A percentile compares a stretch with the other conserved stretches of the same genome.
Evolutionary conservation across 2,113 vertebrate species (phyloP).

Genomic region (Chloropsis hardwickii): DNA sequence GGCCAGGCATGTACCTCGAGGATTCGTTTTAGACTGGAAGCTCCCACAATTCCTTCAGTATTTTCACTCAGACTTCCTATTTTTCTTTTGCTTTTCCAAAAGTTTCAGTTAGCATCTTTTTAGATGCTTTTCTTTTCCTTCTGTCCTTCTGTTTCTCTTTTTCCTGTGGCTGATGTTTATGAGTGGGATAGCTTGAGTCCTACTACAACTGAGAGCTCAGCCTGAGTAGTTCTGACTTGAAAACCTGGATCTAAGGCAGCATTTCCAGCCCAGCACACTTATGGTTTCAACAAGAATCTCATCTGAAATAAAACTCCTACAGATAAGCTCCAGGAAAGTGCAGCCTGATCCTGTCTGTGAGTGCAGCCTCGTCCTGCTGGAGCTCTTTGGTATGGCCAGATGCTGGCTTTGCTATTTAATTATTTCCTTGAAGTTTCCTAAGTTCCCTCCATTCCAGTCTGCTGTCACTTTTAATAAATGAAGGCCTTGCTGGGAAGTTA

Average conservation of each 20-base stretch:
- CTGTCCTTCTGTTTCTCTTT: not conserved
- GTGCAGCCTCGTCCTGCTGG: not conserved
- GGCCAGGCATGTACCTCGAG: not conserved
- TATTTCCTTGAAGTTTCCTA: not conserved
- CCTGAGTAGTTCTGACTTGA: not conserved
- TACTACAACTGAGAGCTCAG: not conserved
- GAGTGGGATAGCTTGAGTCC: not conserved
- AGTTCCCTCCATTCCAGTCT: not conserved
- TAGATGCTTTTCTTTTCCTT: not conserved
- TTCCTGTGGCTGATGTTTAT: not conserved
- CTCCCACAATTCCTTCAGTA: not conserved
- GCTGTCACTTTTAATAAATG: slow-evolving; percentile 2
- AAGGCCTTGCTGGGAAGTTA: not conserved
- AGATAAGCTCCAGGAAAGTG: not conserved
- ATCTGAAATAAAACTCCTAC: not conserved
- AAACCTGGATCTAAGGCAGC: not conserved
- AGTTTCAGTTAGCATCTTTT: not conserved
- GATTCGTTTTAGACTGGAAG: not conserved
- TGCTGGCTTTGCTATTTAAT: not conserved
- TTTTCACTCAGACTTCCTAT: not conserved
- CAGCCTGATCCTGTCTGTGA: not conserved
- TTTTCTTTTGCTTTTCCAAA: not conserved
- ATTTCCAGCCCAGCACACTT: not conserved
- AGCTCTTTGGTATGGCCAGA: not conserved
- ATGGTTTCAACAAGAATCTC: not conserved